Evolutionary conservation across 1,140 invertebrate species (phyloP).

Genomic region (roundworm (Caenorhabditis elegans)): WBcel235 BX284603.4:7919501-7920000

Average conservation of each 20-base stretch:
- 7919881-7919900: not conserved
- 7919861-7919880: not conserved
- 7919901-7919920: not conserved
- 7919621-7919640: not conserved
- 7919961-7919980: not conserved
- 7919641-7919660: slow-evolving; percentile 69
- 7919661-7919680: slow-evolving; percentile 95
- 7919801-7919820: not conserved
- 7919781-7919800: not conserved
- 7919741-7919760: not conserved
- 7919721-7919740: not conserved
- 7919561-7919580: slow-evolving; percentile 38
- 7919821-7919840: not conserved
- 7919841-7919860: not conserved
- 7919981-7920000: slow-evolving; percentile 4
- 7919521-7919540: slow-evolving; percentile 44
- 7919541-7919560: slow-evolving; percentile 30
- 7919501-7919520: slow-evolving; percentile 46
- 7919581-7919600: too few relatives aligned
- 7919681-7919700: slow-evolving; percentile 97
- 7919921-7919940: not conserved
- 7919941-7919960: not conserved
- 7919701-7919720: slow-evolving; percentile 75
- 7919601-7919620: not conserved
- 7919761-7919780: not conserved